Conservation (phyloP, 1,140 invertebrate genomes). For the Drosophila leontia region DNA sequence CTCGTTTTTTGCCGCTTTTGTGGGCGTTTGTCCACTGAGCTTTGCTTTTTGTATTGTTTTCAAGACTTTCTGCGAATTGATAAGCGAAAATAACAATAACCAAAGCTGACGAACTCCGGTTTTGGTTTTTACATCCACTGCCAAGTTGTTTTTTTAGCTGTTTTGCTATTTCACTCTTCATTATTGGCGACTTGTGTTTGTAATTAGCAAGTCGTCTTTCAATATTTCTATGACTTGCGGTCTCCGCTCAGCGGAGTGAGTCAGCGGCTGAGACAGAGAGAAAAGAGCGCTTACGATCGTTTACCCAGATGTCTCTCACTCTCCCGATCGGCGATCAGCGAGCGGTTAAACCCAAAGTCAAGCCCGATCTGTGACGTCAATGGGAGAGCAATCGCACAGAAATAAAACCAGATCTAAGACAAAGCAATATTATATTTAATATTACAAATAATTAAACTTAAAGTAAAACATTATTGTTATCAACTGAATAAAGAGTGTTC, state of each 20-base stretch:
- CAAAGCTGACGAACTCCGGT: conserved; percentile 20
- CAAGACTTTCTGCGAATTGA: conserved; percentile 20
- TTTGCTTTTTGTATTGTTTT: conserved; percentile 16
- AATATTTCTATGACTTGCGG: conserved; percentile 38
- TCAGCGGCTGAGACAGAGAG: conserved; percentile 40
- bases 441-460: no score
- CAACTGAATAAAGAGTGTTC: background rate
- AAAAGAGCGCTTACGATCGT: conserved; percentile 15
- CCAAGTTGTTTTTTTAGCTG: conserved; percentile 51
- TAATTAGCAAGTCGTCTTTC: conserved; percentile 50
- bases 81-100: conserved; percentile 39
- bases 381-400: background rate
- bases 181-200: conserved; percentile 53
- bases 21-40: conserved; percentile 33
- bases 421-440: background rate
- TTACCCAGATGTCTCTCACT: conserved; percentile 5
- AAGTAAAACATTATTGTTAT: background rate
- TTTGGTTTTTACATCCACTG: conserved; percentile 48
- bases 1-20: conserved; percentile 1
- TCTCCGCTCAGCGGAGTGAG: conserved; percentile 36
- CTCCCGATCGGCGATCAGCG: conserved; percentile 4
- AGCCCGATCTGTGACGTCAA: conserved; percentile 35
- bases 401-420: background rate
- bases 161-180: conserved; percentile 39
- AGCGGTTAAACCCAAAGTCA: conserved; percentile 42